Base-by-base conservation (phyloP, 2,888 invertebrate genomes). In the Fabriciana adippe region DNA sequence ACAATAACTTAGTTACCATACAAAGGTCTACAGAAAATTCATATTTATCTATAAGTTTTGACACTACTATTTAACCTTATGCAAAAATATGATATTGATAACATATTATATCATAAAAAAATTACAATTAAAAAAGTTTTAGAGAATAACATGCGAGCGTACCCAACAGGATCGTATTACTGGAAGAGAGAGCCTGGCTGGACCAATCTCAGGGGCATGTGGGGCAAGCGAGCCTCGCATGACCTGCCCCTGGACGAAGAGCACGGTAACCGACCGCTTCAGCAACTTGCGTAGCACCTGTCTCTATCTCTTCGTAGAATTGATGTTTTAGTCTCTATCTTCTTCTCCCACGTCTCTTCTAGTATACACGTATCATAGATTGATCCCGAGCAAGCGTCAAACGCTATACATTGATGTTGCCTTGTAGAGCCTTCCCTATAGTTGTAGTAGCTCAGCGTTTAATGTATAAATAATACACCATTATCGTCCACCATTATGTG, bases 141-240 rank as follows among this genome's bases (percentile, higher is more conserved):
- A 18, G 50, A 64, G 13, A 60, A 55, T 66, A 69, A 69, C 55
- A 13, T 48, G 51, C 18, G 18, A 69, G 69, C 69, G 15, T 55
- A 61, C 50, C 79, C 84, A 73, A 86, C 90, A 95, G 95, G 95
- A 80, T 93, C 95, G 75, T 92, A 89, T 81, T 96, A 95, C 95
- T 96, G 95, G 81, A 96, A 96, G 88, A 93, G 96, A 70, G 95
- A 96, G 80, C 95, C 96, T 14, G 95, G 95, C 83, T 96, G 96
- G 96, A 95, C 95, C 82, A 96, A 96, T 84, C 90, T 96, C 76
- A 95, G 95, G 87, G 96, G 96, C 70, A 94, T 96, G 87, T 96
- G 96, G 96, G 96, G 96, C 78, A 96, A 96, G 85, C 93, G 96
- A 70, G 89, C 86, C 82, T 89, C 86, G 69, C 88, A 87, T 88